Percentiles rank a stretch among this genome's conserved stretches.
Conservation (phyloP, 2,113 vertebrate genomes). For the Clarias magur region DNA sequence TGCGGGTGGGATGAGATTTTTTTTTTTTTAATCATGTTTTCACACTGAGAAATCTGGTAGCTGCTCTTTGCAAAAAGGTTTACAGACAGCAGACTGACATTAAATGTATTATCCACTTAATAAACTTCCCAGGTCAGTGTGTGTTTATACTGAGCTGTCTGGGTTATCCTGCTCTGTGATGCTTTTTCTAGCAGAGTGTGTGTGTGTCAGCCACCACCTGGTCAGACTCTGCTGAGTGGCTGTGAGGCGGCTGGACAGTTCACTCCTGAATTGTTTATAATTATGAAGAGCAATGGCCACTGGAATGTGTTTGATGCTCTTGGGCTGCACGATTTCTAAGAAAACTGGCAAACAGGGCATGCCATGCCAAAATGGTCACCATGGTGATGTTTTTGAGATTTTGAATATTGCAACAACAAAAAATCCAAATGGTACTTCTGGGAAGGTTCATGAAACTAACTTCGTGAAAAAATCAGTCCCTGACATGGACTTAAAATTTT, state of each 20-base stretch:
- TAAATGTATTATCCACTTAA: slow-evolving; percentile 22
- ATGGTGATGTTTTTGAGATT: slow-evolving; percentile 7
- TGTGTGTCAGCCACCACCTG: background rate
- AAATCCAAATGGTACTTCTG: background rate
- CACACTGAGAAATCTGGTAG: background rate
- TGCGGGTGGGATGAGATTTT: slow-evolving; percentile 9
- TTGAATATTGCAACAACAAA: slow-evolving; percentile 1
- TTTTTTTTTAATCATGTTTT: slow-evolving; percentile 2
- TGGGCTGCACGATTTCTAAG: slow-evolving; percentile 31
- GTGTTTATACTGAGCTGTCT: slow-evolving; percentile 25
- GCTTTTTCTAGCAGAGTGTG: background rate
- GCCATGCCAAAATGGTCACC: slow-evolving; percentile 7
- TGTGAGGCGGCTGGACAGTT: slow-evolving; percentile 37
- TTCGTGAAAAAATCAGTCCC: slow-evolving; percentile 14
- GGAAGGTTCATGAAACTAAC: slow-evolving; percentile 12
- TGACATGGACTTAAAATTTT: slow-evolving; percentile 27
- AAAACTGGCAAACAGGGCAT: slow-evolving; percentile 5
- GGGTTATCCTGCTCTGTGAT: slow-evolving; percentile 3
- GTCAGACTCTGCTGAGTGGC: background rate
- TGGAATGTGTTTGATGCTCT: slow-evolving; percentile 34
- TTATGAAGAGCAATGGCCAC: slow-evolving; percentile 44
- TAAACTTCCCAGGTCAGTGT: slow-evolving; percentile 9
- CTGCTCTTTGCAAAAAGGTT: background rate
- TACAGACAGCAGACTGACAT: background rate
- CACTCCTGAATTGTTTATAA: slow-evolving; percentile 56